These are phyloP conservation scores for Malachius bipustulatus DNA, from an alignment of 2,888 invertebrate species.

Conservation along the genomic window DNA sequence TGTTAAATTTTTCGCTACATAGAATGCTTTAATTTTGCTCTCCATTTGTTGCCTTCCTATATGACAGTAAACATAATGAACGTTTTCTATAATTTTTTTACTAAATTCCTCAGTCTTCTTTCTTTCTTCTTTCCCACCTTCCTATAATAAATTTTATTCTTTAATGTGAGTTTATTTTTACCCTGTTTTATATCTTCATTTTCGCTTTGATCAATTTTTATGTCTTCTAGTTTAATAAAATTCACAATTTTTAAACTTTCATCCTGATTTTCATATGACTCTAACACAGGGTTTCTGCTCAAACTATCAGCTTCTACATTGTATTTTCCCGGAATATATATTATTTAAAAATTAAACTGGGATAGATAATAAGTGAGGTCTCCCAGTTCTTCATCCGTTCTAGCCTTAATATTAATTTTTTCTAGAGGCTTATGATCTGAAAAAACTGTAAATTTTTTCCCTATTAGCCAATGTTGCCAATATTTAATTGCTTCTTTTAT, in stretches of 20 bases:
- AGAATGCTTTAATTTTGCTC: slow-evolving; percentile 6
- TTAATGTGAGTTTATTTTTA: slow-evolving; percentile 7
- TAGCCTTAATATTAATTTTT: slow-evolving; percentile 15
- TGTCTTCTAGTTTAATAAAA: no score
- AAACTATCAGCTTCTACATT: no score
- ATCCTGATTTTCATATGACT: no score
- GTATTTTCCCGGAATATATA: slow-evolving; percentile 8
- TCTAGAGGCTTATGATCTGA: slow-evolving; percentile 16
- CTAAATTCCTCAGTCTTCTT: slow-evolving; percentile 13
- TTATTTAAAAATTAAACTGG: slow-evolving; percentile 9
- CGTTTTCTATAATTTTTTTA: slow-evolving; percentile 12
- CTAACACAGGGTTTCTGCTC: no score
- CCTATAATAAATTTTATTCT: slow-evolving; percentile 13
- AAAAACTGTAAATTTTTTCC: slow-evolving; percentile 13
- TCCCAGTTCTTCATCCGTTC: slow-evolving; percentile 14
- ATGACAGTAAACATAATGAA: slow-evolving; percentile 12
- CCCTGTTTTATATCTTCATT: slow-evolving; percentile 11
- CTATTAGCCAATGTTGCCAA: slow-evolving; percentile 16
- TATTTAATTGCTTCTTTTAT: slow-evolving; percentile 15
- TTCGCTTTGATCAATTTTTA: slow-evolving; percentile 14
- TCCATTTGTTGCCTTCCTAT: slow-evolving; percentile 8
- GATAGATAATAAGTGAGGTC: slow-evolving; percentile 11
- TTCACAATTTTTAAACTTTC: no score
- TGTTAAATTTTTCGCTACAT: slow-evolving; percentile 3
- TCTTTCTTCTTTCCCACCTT: slow-evolving; percentile 11